Percentiles rank a stretch among this genome's conserved stretches.
Conservation (phyloP, 2,113 vertebrate genomes). For the Sturnus vulgaris region DNA sequence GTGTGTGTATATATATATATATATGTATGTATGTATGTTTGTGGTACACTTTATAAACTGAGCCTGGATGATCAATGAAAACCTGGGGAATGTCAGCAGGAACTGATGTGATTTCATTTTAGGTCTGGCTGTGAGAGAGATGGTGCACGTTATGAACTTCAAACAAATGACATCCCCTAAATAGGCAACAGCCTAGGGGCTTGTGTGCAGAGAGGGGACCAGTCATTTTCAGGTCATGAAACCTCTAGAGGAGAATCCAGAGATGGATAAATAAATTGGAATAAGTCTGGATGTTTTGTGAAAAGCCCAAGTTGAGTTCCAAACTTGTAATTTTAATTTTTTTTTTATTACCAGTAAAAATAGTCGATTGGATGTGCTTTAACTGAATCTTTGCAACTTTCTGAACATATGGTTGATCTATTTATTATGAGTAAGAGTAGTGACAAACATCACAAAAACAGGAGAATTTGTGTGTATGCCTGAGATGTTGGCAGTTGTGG, state of each 20-base stretch:
- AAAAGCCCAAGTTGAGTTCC: background rate
- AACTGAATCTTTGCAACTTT: background rate
- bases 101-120: background rate
- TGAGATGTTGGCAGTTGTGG: background rate
- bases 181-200: background rate
- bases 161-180: background rate
- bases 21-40: background rate
- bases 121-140: background rate
- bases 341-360: background rate
- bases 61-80: background rate
- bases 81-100: background rate
- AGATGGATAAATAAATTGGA: background rate
- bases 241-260: background rate
- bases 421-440: background rate
- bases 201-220: background rate
- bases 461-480: background rate
- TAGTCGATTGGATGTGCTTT: background rate
- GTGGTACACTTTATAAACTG: background rate
- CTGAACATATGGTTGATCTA: background rate
- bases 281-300: background rate
- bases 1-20: rapidly evolving
- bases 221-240: background rate
- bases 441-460: background rate
- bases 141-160: background rate
- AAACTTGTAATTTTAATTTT: background rate